Conservation (phyloP, 2,888 invertebrate genomes). For the Diachrysia chrysitis region DNA sequence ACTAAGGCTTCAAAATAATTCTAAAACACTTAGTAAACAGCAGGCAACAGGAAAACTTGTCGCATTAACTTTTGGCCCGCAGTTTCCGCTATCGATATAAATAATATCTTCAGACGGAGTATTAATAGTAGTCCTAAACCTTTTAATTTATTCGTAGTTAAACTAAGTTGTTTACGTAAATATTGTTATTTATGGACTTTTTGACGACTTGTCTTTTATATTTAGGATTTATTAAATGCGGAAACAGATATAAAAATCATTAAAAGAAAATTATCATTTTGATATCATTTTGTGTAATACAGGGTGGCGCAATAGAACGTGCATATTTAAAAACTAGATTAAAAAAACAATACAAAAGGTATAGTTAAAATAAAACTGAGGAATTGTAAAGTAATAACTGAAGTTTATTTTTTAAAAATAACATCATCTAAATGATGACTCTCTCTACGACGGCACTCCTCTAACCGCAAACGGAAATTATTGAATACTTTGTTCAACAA, state of each 20-base stretch:
- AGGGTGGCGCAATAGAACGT: too few relatives aligned
- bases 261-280: background rate
- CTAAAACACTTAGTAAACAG: slow-evolving; percentile 20
- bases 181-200: slow-evolving; percentile 26
- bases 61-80: slow-evolving; percentile 46
- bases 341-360: too few relatives aligned
- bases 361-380: too few relatives aligned
- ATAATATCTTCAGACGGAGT: slow-evolving; percentile 43
- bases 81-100: slow-evolving; percentile 54
- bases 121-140: slow-evolving; percentile 27
- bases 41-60: slow-evolving; percentile 57
- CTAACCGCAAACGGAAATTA: too few relatives aligned
- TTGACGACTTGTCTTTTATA: slow-evolving; percentile 20
- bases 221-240: slow-evolving; percentile 5
- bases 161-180: slow-evolving; percentile 21
- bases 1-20: slow-evolving; percentile 9
- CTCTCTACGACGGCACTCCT: too few relatives aligned
- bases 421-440: too few relatives aligned
- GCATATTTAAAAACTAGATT: too few relatives aligned
- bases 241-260: background rate
- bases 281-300: background rate
- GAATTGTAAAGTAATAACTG: too few relatives aligned
- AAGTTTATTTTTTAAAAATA: too few relatives aligned
- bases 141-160: slow-evolving; percentile 56
- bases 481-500: too few relatives aligned